phyloP scores from a whole-genome alignment of 2,888 invertebrate species.

The Pristionchus entomophagus region DNA sequence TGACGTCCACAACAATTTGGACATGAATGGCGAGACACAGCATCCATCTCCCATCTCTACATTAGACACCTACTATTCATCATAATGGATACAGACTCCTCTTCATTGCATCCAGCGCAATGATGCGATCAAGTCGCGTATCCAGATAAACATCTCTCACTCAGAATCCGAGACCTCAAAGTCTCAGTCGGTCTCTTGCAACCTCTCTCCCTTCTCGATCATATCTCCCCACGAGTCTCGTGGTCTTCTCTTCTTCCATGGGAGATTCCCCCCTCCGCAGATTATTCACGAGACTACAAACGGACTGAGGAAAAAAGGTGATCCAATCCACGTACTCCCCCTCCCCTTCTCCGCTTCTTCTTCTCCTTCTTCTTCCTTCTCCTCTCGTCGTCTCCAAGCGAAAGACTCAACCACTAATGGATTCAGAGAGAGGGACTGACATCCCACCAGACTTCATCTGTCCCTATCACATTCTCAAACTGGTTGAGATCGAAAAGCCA shows the following conservation, averaged over 20 bases:
- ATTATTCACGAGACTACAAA: conserved; percentile 28
- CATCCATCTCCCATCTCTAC: neutral
- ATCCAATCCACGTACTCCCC: neutral
- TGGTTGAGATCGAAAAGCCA: neutral
- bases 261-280: neutral
- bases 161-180: too few relatives aligned
- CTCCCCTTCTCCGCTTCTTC: neutral
- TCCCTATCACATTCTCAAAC: neutral
- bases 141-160: too few relatives aligned
- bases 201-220: too few relatives aligned
- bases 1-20: neutral
- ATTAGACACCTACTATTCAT: neutral
- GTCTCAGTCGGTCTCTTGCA: too few relatives aligned
- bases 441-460: conserved; percentile 18
- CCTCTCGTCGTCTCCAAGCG: neutral
- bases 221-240: neutral
- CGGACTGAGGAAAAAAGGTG: neutral
- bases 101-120: too few relatives aligned
- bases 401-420: neutral
- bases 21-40: too few relatives aligned
- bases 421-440: neutral
- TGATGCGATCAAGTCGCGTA: too few relatives aligned
- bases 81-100: too few relatives aligned
- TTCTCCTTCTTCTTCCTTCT: neutral
- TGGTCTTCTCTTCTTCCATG: neutral